Evolutionary conservation across 2,888 invertebrate genomes (phyloP).

Genomic region (Acanthacorydalis orientalis): DNA sequence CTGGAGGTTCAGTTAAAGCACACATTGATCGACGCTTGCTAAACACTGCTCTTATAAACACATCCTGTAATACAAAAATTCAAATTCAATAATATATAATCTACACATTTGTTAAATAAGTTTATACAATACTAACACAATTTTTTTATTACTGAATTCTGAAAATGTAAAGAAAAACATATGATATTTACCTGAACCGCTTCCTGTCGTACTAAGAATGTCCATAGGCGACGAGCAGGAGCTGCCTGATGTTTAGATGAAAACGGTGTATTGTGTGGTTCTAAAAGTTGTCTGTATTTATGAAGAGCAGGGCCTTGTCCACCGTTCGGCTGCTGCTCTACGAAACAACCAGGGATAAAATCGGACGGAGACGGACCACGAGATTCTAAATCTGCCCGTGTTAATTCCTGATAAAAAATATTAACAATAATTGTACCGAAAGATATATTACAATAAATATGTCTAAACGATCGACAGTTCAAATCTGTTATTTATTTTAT

Average conservation of each 20-base stretch:
- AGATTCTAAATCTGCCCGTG: constrained; percentile 57
- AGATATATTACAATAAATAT: background rate
- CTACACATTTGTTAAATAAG: too few relatives aligned
- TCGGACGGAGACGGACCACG: constrained; percentile 65
- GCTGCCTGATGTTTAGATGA: constrained; percentile 52
- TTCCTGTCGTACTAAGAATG: constrained; percentile 82
- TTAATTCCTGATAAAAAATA: constrained; percentile 8
- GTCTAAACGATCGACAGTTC: background rate
- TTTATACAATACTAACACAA: too few relatives aligned
- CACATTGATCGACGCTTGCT: constrained; percentile 50
- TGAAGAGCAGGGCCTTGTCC: constrained; percentile 85
- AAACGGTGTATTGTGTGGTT: constrained; percentile 92
- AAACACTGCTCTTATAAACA: constrained; percentile 91
- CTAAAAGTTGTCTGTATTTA: constrained; percentile 82
- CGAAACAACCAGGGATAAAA: constrained; percentile 82
- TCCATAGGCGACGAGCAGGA: constrained; percentile 77
- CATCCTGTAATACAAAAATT: constrained; percentile 32
- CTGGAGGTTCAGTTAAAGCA: constrained; percentile 31
- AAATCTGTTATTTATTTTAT: background rate
- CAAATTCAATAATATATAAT: too few relatives aligned
- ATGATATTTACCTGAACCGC: constrained; percentile 47
- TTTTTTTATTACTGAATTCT: background rate
- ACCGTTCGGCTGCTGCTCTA: constrained; percentile 43
- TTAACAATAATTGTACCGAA: background rate
- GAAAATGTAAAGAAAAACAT: background rate